Percentiles rank a stretch among this genome's conserved stretches.
Evolutionary conservation across 1,140 invertebrate species (phyloP).

Genomic region (Brachionus plicatilis): DNA sequence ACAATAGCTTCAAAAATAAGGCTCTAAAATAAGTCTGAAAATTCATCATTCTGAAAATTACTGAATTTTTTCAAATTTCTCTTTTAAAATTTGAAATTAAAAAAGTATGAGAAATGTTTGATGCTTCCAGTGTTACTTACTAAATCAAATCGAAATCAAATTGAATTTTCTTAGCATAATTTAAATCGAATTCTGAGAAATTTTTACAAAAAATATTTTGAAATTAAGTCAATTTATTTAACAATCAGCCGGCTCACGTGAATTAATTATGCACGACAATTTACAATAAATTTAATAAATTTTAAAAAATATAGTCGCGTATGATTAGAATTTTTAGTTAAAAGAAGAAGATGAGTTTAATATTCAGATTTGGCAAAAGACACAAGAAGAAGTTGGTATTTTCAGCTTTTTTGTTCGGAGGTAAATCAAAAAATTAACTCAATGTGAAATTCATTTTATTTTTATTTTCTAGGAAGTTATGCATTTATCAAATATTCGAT

Average conservation of each 20-base stretch:
- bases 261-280: neutral
- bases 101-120: too few species aligned
- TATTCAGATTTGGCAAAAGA: neutral
- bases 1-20: too few species aligned
- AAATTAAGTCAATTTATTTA: neutral
- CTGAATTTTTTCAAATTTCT: too few species aligned
- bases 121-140: too few species aligned
- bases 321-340: neutral
- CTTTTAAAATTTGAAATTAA: too few species aligned
- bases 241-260: neutral
- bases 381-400: slow-evolving; percentile 24
- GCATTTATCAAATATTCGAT: neutral
- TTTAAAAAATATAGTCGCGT: neutral
- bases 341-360: slow-evolving; percentile 19
- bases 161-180: too few species aligned
- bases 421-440: neutral
- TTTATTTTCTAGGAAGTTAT: neutral
- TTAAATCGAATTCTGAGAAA: too few species aligned
- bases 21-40: too few species aligned
- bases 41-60: too few species aligned
- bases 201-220: neutral
- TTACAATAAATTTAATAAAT: neutral
- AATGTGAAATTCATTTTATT: neutral
- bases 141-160: too few species aligned
- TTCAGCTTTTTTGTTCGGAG: neutral